Conservation (phyloP, 2,888 invertebrate genomes). For the Tenthredo amoena region DNA sequence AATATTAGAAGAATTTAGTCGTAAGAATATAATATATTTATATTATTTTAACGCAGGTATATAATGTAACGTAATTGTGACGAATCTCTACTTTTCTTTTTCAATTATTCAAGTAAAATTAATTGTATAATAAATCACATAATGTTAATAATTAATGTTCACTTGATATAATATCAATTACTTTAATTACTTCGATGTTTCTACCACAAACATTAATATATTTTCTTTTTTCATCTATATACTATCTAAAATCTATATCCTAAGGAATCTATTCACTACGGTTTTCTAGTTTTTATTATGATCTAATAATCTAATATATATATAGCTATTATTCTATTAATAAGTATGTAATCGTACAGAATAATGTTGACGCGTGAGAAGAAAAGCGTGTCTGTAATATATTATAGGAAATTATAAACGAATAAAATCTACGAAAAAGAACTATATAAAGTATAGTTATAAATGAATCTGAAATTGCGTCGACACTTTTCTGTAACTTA, state of each 20-base stretch:
- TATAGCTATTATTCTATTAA: slow-evolving; percentile 13
- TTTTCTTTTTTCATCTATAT: neutral
- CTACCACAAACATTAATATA: slow-evolving; percentile 41
- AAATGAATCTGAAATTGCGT: neutral
- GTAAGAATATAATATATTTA: neutral
- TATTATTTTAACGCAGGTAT: neutral
- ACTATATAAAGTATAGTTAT: neutral
- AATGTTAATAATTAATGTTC: neutral
- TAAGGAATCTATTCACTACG: slow-evolving; percentile 6
- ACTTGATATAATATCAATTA: neutral
- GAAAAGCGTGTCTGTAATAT: neutral
- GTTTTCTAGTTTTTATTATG: slow-evolving; percentile 2
- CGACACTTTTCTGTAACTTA: slow-evolving; percentile 9
- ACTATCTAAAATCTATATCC: slow-evolving; percentile 26
- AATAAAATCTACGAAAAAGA: neutral
- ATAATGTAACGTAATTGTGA: neutral
- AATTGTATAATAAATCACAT: neutral
- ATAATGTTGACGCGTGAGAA: neutral
- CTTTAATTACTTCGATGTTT: slow-evolving; percentile 44
- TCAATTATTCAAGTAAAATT: neutral
- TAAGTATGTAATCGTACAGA: neutral
- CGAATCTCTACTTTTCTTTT: neutral
- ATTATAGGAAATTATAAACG: neutral
- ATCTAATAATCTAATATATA: neutral
- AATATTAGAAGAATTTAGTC: neutral